These are phyloP conservation scores for Lobophora halterata DNA, from an alignment of 2,888 invertebrate species.

Conservation along the genomic window DNA sequence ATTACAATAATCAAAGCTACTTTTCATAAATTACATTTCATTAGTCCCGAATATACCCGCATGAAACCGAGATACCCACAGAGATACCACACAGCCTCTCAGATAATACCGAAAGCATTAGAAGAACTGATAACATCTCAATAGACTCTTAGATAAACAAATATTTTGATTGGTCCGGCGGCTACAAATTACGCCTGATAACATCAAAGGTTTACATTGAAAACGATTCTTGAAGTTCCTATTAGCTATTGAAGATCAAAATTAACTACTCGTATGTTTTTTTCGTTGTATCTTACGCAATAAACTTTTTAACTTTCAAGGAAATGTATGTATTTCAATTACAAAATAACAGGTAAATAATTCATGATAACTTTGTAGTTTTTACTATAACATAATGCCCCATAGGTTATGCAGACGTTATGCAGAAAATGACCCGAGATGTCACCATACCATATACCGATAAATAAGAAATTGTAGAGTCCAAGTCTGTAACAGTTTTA, in stretches of 20 bases:
- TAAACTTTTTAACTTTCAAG: too few relatives aligned
- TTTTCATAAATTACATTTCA: too few relatives aligned
- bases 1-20: too few relatives aligned
- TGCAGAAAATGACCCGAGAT: constrained; percentile 44
- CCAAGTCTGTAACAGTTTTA: constrained; percentile 66
- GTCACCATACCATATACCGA: constrained; percentile 43
- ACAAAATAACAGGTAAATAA: too few relatives aligned
- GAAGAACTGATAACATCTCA: constrained; percentile 58
- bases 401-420: constrained; percentile 38
- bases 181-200: constrained; percentile 66
- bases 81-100: constrained; percentile 22
- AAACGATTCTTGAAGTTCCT: constrained; percentile 21
- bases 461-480: constrained; percentile 50
- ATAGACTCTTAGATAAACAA: constrained; percentile 56
- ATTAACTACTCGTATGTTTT: constrained; percentile 12
- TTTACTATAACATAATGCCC: too few relatives aligned
- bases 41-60: too few relatives aligned
- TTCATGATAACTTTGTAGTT: too few relatives aligned
- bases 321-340: too few relatives aligned
- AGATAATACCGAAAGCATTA: constrained; percentile 55
- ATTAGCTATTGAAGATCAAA: constrained; percentile 3
- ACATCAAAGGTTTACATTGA: constrained; percentile 34
- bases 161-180: constrained; percentile 65
- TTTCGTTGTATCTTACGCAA: constrained; percentile 3
- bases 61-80: constrained; percentile 5